Percentiles rank a stretch among this genome's conserved stretches.
These are phyloP conservation scores for Trypoxylus dichotomus DNA, from an alignment of 1,140 invertebrate species.

Conservation along the genomic window DNA sequence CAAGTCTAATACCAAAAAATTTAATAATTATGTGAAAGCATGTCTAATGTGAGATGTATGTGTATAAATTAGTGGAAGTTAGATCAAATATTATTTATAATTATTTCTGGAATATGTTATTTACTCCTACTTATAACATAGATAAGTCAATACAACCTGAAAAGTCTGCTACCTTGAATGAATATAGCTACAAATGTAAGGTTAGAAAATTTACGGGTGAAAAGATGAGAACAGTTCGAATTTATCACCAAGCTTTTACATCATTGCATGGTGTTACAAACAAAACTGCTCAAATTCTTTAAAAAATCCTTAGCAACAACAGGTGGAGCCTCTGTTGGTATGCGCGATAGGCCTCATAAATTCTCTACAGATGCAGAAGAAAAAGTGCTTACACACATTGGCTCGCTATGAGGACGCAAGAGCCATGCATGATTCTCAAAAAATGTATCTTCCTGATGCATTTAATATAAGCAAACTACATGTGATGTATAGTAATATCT, in stretches of 20 bases:
- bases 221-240: not conserved
- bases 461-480: slow-evolving; percentile 31
- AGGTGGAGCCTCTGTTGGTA: not conserved
- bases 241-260: not conserved
- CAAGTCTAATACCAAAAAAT: no score
- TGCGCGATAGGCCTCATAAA: not conserved
- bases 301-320: not conserved
- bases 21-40: no score
- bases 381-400: slow-evolving; percentile 3
- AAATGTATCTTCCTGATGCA: slow-evolving; percentile 34
- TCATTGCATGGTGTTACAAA: no score
- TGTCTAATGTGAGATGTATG: no score
- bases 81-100: no score
- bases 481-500: slow-evolving; percentile 14
- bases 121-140: no score
- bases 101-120: no score
- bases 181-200: no score
- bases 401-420: not conserved
- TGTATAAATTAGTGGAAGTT: no score
- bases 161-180: no score
- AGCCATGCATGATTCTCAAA: slow-evolving; percentile 30
- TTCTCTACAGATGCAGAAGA: not conserved
- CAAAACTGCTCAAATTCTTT: not conserved
- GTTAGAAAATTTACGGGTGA: no score
- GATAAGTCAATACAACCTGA: no score